Percentiles rank a stretch among this genome's conserved stretches.
Conservation (phyloP, 2,888 invertebrate species). For the Melanophora roralis region DNA sequence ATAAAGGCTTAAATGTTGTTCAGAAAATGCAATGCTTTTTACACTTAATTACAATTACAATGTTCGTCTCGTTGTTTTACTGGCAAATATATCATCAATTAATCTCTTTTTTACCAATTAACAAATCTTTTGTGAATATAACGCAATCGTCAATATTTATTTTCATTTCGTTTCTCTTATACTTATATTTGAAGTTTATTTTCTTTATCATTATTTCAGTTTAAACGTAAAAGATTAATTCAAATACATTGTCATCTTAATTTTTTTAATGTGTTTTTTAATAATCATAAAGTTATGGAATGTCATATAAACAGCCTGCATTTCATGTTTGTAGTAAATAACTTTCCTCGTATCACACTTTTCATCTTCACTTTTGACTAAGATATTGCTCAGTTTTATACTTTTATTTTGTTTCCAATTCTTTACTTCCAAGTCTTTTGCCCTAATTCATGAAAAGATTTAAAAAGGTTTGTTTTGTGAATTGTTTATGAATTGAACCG, state of each 20-base stretch:
- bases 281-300: slow-evolving; percentile 15
- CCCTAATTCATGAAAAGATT: no score
- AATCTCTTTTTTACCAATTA: no score
- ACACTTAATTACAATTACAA: not conserved
- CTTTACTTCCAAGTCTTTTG: not conserved
- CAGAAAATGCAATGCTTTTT: slow-evolving; percentile 4
- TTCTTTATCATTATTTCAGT: no score
- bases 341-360: slow-evolving; percentile 32
- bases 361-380: slow-evolving; percentile 15
- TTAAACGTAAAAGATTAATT: no score
- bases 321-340: slow-evolving; percentile 45
- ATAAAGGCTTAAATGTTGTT: slow-evolving; percentile 33
- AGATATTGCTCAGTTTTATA: slow-evolving; percentile 18
- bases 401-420: not conserved
- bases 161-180: no score
- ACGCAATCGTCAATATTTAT: no score
- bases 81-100: not conserved
- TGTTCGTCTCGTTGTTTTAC: slow-evolving; percentile 20
- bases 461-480: no score
- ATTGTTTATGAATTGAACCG: no score
- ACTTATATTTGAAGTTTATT: no score
- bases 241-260: slow-evolving; percentile 17
- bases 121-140: no score
- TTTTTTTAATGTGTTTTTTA: slow-evolving; percentile 19
- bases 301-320: slow-evolving; percentile 5